Evolutionary conservation across 2,888 invertebrate genomes (phyloP).

Genomic region (Amphimallon solstitiale): DNA sequence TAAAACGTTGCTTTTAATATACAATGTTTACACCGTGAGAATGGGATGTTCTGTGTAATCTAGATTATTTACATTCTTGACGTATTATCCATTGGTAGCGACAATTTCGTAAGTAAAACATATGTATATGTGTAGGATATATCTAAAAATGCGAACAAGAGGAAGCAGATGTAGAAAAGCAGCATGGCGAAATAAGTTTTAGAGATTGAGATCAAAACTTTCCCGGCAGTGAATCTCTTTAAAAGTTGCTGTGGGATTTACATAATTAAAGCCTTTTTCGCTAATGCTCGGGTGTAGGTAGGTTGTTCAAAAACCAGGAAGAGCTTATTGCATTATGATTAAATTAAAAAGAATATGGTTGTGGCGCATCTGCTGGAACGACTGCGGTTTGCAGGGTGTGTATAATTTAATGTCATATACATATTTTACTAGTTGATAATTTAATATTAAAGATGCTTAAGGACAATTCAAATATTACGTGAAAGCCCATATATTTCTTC

Average conservation of each 20-base stretch:
- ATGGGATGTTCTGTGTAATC: conserved; percentile 8
- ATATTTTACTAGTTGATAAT: background rate
- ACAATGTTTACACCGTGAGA: conserved; percentile 18
- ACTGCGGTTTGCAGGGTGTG: no score
- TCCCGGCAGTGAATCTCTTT: background rate
- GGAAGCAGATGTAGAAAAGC: no score
- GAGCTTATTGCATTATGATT: conserved; percentile 14
- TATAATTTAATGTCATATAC: no score
- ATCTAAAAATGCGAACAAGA: no score
- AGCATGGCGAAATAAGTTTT: background rate
- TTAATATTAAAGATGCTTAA: background rate
- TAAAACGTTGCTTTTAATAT: conserved; percentile 26
- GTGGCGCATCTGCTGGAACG: background rate
- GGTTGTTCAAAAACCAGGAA: background rate
- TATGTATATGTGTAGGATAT: no score
- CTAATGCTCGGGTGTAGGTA: background rate
- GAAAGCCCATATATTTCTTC: no score
- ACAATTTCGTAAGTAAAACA: no score
- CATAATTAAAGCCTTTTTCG: conserved; percentile 14
- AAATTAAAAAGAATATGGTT: conserved; percentile 13
- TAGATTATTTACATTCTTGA: conserved; percentile 25
- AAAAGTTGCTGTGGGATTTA: conserved; percentile 7
- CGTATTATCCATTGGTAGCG: background rate
- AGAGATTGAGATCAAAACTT: background rate
- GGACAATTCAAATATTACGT: background rate